Percentiles rank a stretch among this genome's conserved stretches.
phyloP scores from a whole-genome alignment of 2,113 vertebrate species.

The Smithornis capensis region DNA sequence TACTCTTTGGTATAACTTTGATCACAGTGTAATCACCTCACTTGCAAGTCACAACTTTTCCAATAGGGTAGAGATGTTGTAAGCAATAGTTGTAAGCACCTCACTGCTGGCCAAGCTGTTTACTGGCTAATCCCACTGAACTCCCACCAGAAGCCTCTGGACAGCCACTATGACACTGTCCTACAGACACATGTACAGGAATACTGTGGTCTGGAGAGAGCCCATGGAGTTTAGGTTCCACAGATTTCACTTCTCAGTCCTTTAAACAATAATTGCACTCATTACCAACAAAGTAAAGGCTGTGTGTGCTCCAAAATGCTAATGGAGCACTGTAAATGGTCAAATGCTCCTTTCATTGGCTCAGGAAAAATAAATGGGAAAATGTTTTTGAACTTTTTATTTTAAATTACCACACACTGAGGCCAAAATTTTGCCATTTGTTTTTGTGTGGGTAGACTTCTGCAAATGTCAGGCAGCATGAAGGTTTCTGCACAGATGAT shows the following conservation, averaged over 20 bases:
- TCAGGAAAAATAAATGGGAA: not conserved
- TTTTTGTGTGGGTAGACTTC: slow-evolving; percentile 9
- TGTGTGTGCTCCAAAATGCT: not conserved
- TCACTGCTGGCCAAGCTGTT: fast-evolving
- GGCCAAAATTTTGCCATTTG: slow-evolving; percentile 3
- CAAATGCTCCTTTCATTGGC: not conserved
- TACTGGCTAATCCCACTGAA: not conserved
- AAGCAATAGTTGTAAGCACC: fast-evolving
- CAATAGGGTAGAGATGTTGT: not conserved
- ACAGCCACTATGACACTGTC: not conserved
- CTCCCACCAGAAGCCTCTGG: fast-evolving
- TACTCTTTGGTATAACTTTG: not conserved
- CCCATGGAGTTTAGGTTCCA: not conserved
- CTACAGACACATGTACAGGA: fast-evolving
- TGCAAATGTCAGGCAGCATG: not conserved
- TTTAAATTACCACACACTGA: not conserved
- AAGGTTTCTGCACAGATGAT: not conserved
- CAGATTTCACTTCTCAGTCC: not conserved
- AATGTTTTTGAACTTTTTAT: not conserved
- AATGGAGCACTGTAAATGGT: not conserved
- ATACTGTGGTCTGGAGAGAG: not conserved
- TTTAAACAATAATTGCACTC: not conserved
- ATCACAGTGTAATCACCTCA: not conserved
- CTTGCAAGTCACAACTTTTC: not conserved
- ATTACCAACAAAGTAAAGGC: not conserved